Evolutionary conservation across 2,113 vertebrate species (phyloP).

Genomic region (Sturnus vulgaris): DNA sequence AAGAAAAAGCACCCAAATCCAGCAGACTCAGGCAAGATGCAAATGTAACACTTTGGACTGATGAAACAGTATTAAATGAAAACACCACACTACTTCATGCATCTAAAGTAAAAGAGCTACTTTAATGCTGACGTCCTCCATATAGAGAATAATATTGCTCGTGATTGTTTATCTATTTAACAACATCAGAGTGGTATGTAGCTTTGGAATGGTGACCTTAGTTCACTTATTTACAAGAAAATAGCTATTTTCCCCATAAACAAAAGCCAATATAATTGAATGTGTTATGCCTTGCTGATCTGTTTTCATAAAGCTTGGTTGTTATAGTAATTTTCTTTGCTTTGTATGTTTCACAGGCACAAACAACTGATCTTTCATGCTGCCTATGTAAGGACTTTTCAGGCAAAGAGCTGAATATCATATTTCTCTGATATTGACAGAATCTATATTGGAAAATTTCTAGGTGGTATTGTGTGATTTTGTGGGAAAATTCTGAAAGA

Average conservation of each 20-base stretch:
- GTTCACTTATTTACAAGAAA: slow-evolving; percentile 62
- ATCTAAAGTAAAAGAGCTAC: slow-evolving; percentile 16
- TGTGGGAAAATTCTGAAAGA: not conserved
- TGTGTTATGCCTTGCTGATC: slow-evolving; percentile 37
- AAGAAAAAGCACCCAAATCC: not conserved
- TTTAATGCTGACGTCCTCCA: slow-evolving; percentile 7
- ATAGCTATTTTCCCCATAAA: slow-evolving; percentile 46
- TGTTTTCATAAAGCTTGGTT: slow-evolving; percentile 54
- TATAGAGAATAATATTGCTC: slow-evolving; percentile 35
- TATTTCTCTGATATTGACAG: not conserved
- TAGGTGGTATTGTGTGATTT: not conserved
- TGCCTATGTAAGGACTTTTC: not conserved
- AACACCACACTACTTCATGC: not conserved
- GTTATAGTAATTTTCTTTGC: slow-evolving; percentile 44
- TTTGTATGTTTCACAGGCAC: slow-evolving; percentile 37
- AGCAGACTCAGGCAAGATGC: slow-evolving; percentile 1
- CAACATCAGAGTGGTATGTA: not conserved
- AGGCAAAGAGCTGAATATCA: not conserved
- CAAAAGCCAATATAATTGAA: slow-evolving; percentile 40
- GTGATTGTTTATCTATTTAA: slow-evolving; percentile 28
- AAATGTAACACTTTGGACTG: slow-evolving; percentile 23
- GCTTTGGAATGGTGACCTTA: slow-evolving; percentile 22
- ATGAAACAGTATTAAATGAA: slow-evolving; percentile 36
- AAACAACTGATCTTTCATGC: slow-evolving; percentile 30
- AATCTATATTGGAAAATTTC: not conserved